Conservation (phyloP, 2,888 invertebrate genomes). For the Diarsia brunnea region DNA sequence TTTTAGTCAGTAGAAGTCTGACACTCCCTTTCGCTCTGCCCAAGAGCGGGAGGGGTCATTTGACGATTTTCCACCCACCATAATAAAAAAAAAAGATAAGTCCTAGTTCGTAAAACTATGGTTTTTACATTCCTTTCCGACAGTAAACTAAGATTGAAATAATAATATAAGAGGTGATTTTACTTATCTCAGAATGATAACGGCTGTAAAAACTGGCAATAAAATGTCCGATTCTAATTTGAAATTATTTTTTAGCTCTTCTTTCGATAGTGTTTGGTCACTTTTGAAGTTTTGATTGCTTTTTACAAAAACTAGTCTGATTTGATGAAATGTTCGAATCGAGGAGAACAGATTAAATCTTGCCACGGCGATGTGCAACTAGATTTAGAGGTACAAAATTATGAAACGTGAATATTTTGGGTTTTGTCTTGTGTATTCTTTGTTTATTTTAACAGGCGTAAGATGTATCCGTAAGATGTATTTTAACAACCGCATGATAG, state of each 20-base stretch:
- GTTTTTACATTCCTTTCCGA: background rate
- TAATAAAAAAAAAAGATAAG: too few species aligned
- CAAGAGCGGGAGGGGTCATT: too few species aligned
- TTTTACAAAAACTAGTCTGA: conserved; percentile 61
- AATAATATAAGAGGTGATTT: background rate
- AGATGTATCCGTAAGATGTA: too few species aligned
- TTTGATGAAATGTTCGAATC: conserved; percentile 25
- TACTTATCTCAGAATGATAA: background rate
- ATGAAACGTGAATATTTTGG: conserved; percentile 27
- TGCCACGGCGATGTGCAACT: conserved; percentile 37
- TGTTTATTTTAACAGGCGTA: background rate
- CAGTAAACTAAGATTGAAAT: background rate
- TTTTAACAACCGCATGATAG: too few species aligned
- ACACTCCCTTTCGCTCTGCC: too few species aligned
- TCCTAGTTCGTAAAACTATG: too few species aligned
- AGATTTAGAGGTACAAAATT: conserved; percentile 41
- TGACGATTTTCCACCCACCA: too few species aligned
- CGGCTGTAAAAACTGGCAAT: background rate
- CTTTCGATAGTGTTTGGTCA: conserved; percentile 12
- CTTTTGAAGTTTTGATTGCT: conserved; percentile 27
- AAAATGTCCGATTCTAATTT: conserved; percentile 27
- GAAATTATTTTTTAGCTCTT: conserved; percentile 3
- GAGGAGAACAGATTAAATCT: background rate
- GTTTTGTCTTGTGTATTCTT: conserved; percentile 22
- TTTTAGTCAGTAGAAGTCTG: too few species aligned